Conservation (phyloP, 2,797 vertebrate genomes). For the Leontopithecus rosalia region DNA sequence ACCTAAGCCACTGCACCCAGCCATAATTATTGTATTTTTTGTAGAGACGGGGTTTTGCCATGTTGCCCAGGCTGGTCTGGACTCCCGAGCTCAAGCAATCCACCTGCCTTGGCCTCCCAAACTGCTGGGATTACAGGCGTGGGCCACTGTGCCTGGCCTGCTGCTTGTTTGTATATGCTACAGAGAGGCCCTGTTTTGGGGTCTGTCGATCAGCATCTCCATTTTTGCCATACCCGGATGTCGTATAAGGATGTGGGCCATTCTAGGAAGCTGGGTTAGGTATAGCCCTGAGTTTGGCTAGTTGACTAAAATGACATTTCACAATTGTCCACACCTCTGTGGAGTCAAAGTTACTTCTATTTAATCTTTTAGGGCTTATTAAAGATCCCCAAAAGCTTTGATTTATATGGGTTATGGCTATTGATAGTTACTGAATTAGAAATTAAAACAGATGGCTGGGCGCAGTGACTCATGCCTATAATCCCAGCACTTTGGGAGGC, state of each 20-base stretch:
- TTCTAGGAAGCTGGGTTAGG: not conserved
- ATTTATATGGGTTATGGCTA: not conserved
- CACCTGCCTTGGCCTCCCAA: not conserved
- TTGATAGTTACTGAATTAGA: not conserved
- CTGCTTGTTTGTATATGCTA: not conserved
- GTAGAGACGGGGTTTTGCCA: not conserved
- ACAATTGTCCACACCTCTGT: not conserved
- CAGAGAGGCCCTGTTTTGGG: not conserved
- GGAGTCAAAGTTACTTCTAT: not conserved
- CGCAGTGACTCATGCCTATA: no score
- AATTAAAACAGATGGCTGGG: not conserved
- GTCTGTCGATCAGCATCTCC: not conserved
- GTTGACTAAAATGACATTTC: not conserved
- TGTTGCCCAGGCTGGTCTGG: not conserved
- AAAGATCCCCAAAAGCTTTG: not conserved
- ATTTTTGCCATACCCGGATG: not conserved
- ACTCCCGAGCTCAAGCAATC: not conserved
- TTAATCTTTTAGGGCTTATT: not conserved
- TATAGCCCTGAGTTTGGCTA: not conserved
- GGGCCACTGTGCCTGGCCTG: not conserved
- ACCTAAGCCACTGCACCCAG: no score
- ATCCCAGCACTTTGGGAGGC: no score
- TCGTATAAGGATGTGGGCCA: not conserved
- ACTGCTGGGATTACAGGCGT: not conserved
- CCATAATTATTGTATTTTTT: not conserved